Evolutionary conservation across 2,113 vertebrate genomes (phyloP), one percentile per base, ranked within the genome.

Genomic region (Lepus europaeus): DNA sequence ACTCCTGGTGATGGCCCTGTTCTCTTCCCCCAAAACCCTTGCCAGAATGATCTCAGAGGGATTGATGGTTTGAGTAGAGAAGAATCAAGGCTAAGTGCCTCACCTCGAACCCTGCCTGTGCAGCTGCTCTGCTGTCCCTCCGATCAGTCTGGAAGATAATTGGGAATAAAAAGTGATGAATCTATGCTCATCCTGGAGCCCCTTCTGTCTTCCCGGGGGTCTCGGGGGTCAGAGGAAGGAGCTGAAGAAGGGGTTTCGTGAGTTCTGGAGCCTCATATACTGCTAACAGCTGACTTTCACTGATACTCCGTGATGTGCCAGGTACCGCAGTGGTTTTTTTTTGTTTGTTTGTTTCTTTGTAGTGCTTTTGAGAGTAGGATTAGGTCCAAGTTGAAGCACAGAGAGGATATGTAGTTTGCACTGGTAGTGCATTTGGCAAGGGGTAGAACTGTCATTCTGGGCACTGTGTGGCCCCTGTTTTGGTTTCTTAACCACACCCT

Each of bases 261-360:
- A 13, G 87, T 20, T 1, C 25, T 49, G 17, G 23, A 56, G 27
- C 63, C 64, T 69, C 45, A 3, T 3, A 49, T 33, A 36, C 59
- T 2, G 6, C 23, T 39, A 0, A 94, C 27, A 61, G 23, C 64
- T 72, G 23, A 84, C 68, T 63, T 88, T 31, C 49, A 63, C 0
- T 10, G 68, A 69, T 66, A n/a, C 31, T 22, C 49, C n/a, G 22
- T 1, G 0, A 13, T 84, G 51, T n/a, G 4, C 73, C 66, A 87
- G 94, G 79, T 66, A 31, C 89, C 63, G 61, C 56, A 83, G 74
- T 64, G 69, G 86, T 36, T 78, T 69, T 33, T 93, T 93, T 86
- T 36, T 78, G 63, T 39, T 93, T 90, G 45, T 72, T 33, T 80
- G 77, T 83, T 83, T 89, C n/a, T 25, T 87, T 95, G 94, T 86